These are phyloP conservation scores for Acropternis orthonyx DNA, from an alignment of 2,797 vertebrate genomes.

Conservation along the genomic window DNA sequence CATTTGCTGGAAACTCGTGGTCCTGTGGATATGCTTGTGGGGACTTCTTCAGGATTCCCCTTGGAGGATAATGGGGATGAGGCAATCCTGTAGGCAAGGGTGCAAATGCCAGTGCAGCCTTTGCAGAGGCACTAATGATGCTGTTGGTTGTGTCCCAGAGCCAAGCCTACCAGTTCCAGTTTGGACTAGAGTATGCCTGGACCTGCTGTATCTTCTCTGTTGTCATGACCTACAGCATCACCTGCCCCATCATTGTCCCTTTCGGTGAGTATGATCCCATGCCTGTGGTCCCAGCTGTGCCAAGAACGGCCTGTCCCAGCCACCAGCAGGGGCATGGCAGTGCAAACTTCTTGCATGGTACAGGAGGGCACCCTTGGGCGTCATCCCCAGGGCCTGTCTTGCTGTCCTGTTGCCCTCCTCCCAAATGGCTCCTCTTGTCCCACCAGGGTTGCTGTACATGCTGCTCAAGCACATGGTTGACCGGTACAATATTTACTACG, in stretches of 20 bases:
- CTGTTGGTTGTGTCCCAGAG: conserved; percentile 74
- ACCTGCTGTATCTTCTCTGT: conserved; percentile 94
- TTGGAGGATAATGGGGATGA: not conserved
- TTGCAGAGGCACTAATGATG: not conserved
- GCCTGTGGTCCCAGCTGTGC: accelerated
- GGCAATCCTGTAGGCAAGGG: not conserved
- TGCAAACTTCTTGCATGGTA: not conserved
- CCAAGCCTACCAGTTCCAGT: conserved; percentile 95
- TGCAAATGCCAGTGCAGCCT: not conserved
- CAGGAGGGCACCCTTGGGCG: not conserved
- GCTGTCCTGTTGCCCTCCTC: not conserved
- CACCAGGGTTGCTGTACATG: conserved; percentile 88
- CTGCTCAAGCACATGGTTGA: conserved; percentile 96
- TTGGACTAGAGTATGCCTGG: conserved; percentile 95
- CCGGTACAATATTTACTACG: conserved; percentile 97
- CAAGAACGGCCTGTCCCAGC: not conserved
- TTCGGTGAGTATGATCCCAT: conserved; percentile 85
- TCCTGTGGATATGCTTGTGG: not conserved
- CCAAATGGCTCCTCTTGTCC: not conserved
- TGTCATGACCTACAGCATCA: conserved; percentile 97
- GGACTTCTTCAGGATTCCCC: not conserved
- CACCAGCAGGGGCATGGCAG: not conserved
- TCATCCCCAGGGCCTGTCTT: not conserved
- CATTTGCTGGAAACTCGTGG: not conserved
- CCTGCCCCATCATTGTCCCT: conserved; percentile 93